Conservation (phyloP, 1,140 invertebrate genomes). For the Drosophila leontia region DNA sequence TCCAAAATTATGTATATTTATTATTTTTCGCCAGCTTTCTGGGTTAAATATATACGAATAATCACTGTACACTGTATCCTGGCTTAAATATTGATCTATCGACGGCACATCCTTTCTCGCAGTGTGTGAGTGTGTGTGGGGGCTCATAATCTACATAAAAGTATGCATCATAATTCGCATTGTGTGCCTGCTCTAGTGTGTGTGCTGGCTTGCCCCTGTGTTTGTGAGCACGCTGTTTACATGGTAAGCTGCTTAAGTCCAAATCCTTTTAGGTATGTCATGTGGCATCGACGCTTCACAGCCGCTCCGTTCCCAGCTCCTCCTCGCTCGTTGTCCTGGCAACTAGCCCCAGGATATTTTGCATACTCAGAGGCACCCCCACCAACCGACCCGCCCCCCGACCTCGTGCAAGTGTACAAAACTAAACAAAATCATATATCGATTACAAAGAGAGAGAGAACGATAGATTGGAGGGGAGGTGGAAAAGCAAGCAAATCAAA, state of each 20-base stretch:
- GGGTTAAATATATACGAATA: neutral
- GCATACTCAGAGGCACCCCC: conserved; percentile 35
- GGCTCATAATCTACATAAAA: conserved; percentile 76
- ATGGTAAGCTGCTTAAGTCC: conserved; percentile 76
- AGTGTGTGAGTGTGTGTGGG: conserved; percentile 16
- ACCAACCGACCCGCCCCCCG: neutral
- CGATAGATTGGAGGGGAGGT: neutral
- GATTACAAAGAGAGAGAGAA: conserved; percentile 52
- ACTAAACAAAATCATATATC: conserved; percentile 82
- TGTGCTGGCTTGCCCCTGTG: conserved; percentile 12
- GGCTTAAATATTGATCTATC: conserved; percentile 28
- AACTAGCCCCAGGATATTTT: conserved; percentile 69
- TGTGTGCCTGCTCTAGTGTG: conserved; percentile 13
- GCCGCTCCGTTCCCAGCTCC: conserved; percentile 13
- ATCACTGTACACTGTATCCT: neutral
- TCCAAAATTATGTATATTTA: neutral
- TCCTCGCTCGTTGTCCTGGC: conserved; percentile 45
- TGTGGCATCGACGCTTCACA: conserved; percentile 56
- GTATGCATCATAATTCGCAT: conserved; percentile 66
- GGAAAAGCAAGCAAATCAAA: conserved; percentile 52
- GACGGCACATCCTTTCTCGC: conserved; percentile 21
- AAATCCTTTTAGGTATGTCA: conserved; percentile 82
- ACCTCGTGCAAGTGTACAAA: conserved; percentile 30
- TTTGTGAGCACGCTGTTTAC: conserved; percentile 61
- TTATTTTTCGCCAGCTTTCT: too few relatives aligned